These are phyloP conservation scores for Corythornis leucogaster DNA, from an alignment of 2,797 vertebrate genomes.

Conservation along the genomic window DNA sequence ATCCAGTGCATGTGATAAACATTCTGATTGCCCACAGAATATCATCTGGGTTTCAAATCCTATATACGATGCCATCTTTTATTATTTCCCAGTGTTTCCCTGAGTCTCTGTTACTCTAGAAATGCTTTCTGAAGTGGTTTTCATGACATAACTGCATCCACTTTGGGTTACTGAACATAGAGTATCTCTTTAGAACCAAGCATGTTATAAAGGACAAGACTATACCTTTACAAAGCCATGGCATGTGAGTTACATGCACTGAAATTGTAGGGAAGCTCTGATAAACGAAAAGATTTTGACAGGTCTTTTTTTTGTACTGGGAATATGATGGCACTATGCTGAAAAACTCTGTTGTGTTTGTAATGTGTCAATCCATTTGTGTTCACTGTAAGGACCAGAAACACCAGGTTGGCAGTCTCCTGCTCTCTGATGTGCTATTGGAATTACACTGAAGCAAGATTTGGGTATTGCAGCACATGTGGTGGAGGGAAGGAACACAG, in stretches of 20 bases:
- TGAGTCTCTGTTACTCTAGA: background rate
- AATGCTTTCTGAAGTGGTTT: background rate
- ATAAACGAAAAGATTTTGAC: background rate
- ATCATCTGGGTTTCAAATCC: background rate
- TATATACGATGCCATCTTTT: background rate
- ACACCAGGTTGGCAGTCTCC: background rate
- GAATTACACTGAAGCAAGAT: background rate
- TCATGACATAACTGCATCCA: background rate
- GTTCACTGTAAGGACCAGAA: background rate
- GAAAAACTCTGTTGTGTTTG: background rate
- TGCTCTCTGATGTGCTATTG: background rate
- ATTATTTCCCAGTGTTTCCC: background rate
- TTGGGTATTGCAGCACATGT: background rate
- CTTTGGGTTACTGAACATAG: background rate
- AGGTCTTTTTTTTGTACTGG: background rate
- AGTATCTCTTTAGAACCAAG: background rate
- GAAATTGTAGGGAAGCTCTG: background rate
- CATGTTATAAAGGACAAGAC: fast-evolving
- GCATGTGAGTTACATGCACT: background rate
- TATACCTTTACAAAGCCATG: background rate
- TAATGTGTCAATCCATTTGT: background rate
- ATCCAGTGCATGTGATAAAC: background rate
- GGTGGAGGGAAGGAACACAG: background rate
- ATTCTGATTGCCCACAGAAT: background rate
- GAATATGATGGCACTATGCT: background rate